Percentiles rank a stretch among this genome's conserved stretches.
phyloP scores from a whole-genome alignment of 2,888 invertebrate genomes.

The Ischnus inquisitorius region DNA sequence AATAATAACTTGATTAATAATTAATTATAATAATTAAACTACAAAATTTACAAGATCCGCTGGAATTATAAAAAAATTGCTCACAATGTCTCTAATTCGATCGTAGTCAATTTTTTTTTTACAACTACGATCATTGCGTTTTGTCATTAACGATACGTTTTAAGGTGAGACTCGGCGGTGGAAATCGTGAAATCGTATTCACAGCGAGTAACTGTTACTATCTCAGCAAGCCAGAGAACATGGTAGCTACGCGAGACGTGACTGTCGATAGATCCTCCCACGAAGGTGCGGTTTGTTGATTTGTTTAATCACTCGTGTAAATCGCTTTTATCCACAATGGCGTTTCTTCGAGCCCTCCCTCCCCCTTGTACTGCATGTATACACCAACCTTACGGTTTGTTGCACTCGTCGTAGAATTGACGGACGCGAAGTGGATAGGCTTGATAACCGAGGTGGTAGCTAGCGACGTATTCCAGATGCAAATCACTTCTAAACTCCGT shows the following conservation, averaged over 20 bases:
- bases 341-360: constrained; percentile 11
- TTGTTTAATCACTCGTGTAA: constrained; percentile 59
- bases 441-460: constrained; percentile 76
- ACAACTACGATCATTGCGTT: background rate
- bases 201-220: constrained; percentile 73
- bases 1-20: no score
- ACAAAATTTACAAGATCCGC: no score
- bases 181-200: constrained; percentile 69
- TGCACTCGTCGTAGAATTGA: constrained; percentile 71
- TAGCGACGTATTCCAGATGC: constrained; percentile 73
- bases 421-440: constrained; percentile 77
- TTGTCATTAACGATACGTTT: constrained; percentile 16
- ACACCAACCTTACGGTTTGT: constrained; percentile 3
- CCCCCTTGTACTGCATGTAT: background rate
- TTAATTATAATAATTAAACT: no score
- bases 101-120: background rate
- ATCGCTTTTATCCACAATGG: constrained; percentile 42
- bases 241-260: constrained; percentile 71
- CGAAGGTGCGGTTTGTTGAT: constrained; percentile 73
- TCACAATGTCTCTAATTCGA: background rate
- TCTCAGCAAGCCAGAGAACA: constrained; percentile 71
- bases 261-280: constrained; percentile 77
- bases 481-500: constrained; percentile 61
- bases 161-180: constrained; percentile 69
- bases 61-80: no score